phyloP scores from a whole-genome alignment of 2,888 invertebrate genomes.

The Eupithecia centaureata region DNA sequence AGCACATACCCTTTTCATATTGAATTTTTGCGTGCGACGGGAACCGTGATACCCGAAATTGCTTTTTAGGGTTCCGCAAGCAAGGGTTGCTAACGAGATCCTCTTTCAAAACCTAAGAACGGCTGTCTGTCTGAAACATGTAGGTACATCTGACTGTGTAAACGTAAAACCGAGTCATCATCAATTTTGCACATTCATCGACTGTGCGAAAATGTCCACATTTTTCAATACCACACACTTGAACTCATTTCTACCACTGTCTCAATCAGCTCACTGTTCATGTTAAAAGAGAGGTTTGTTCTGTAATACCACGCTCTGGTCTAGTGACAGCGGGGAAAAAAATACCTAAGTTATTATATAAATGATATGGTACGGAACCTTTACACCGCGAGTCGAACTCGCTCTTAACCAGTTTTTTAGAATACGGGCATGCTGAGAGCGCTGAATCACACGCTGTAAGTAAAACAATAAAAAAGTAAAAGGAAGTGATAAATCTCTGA shows the following conservation, averaged over 20 bases:
- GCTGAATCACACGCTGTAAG: conserved; percentile 44
- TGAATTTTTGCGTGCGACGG: conserved; percentile 52
- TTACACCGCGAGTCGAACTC: neutral
- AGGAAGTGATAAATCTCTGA: conserved; percentile 35
- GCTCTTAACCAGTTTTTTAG: conserved; percentile 32
- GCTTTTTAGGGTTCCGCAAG: conserved; percentile 45
- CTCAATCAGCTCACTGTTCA: no score
- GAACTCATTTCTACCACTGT: no score
- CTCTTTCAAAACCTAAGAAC: neutral
- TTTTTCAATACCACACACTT: no score
- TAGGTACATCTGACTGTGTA: neutral
- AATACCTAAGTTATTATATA: no score
- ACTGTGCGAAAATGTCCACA: no score
- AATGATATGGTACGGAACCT: neutral
- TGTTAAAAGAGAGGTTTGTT: no score
- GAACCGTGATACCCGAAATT: conserved; percentile 59
- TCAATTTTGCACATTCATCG: no score
- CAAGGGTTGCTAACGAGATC: neutral
- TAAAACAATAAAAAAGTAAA: conserved; percentile 45
- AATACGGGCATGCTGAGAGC: conserved; percentile 41
- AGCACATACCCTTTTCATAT: conserved; percentile 58
- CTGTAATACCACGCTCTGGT: no score
- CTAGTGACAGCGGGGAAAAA: no score
- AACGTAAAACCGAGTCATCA: conserved; percentile 1
- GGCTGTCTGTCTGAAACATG: neutral